A percentile compares a stretch with the other conserved stretches of the same genome.
Conservation (phyloP, 2,888 invertebrate genomes). For the Drosophila prolongata region DNA sequence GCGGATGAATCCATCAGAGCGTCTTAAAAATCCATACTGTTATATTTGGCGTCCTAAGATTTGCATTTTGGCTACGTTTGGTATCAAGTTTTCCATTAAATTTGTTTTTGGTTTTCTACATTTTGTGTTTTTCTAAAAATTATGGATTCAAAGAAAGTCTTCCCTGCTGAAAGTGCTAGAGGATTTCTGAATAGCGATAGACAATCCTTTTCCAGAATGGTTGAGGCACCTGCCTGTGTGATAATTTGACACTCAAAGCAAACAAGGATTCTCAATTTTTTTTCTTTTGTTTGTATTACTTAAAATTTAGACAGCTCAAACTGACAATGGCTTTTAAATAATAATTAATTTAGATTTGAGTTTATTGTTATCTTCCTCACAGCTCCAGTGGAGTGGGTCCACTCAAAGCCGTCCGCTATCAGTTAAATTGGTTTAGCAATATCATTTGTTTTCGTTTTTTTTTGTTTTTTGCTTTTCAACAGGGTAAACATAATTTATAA, state of each 20-base stretch:
- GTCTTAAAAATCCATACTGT: neutral
- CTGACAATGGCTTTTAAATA: conserved; percentile 47
- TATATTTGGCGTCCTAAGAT: conserved; percentile 5
- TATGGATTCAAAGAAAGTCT: neutral
- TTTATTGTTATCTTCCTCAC: conserved; percentile 41
- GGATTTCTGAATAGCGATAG: neutral
- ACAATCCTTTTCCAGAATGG: neutral
- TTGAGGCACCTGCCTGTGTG: neutral
- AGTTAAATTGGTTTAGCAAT: conserved; percentile 42
- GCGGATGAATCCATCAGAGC: conserved; percentile 22
- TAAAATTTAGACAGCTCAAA: conserved; percentile 49
- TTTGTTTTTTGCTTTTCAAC: conserved; percentile 23
- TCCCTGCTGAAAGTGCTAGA: neutral
- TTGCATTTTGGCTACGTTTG: conserved; percentile 15
- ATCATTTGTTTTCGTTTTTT: conserved; percentile 16
- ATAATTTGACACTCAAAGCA: conserved; percentile 8
- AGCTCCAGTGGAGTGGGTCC: conserved; percentile 31
- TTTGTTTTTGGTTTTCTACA: conserved; percentile 18
- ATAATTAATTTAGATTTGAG: conserved; percentile 48
- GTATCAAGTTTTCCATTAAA: conserved; percentile 15
- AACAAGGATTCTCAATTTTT: conserved; percentile 27
- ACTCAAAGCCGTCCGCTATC: conserved; percentile 38
- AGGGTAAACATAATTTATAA: conserved; percentile 22
- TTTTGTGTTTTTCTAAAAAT: too few species aligned
- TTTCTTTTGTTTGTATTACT: conserved; percentile 41